Percentiles rank a stretch among this genome's conserved stretches.
Conservation (phyloP, 2,888 invertebrate genomes). For the Galeopsomyia nigrocyanea region DNA sequence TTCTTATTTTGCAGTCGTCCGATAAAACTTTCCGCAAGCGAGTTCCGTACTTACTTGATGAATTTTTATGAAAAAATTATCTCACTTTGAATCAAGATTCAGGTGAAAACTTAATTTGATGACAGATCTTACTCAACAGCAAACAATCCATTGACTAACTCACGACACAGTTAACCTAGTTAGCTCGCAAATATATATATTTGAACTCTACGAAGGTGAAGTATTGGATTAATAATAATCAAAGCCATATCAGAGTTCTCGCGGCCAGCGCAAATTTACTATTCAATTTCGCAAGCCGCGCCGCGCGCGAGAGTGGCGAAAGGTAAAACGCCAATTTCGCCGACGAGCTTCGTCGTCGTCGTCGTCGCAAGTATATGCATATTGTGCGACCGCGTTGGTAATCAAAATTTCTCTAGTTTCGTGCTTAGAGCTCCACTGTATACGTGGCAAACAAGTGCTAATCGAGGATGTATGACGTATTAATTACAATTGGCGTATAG, state of each 20-base stretch:
- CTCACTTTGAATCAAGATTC: too few relatives aligned
- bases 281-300: slow-evolving; percentile 37
- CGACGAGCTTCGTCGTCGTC: slow-evolving; percentile 23
- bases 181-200: not conserved
- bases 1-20: too few relatives aligned
- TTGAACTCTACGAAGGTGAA: not conserved
- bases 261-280: slow-evolving; percentile 27
- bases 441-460: slow-evolving; percentile 19
- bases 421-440: too few relatives aligned
- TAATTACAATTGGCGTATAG: not conserved
- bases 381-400: slow-evolving; percentile 4
- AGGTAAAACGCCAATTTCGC: slow-evolving; percentile 41
- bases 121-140: too few relatives aligned
- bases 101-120: too few relatives aligned
- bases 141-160: too few relatives aligned
- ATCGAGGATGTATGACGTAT: slow-evolving; percentile 9
- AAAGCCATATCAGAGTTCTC: not conserved
- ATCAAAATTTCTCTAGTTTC: slow-evolving; percentile 30
- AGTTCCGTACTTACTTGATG: too few relatives aligned
- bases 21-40: too few relatives aligned
- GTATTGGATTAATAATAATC: slow-evolving; percentile 42
- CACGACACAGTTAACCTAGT: too few relatives aligned
- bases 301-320: not conserved
- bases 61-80: too few relatives aligned
- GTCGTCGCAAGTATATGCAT: not conserved